Percentiles rank a stretch among this genome's conserved stretches.
Evolutionary conservation across 2,888 invertebrate genomes (phyloP).

Genomic region (Subacronicta megacephala): DNA sequence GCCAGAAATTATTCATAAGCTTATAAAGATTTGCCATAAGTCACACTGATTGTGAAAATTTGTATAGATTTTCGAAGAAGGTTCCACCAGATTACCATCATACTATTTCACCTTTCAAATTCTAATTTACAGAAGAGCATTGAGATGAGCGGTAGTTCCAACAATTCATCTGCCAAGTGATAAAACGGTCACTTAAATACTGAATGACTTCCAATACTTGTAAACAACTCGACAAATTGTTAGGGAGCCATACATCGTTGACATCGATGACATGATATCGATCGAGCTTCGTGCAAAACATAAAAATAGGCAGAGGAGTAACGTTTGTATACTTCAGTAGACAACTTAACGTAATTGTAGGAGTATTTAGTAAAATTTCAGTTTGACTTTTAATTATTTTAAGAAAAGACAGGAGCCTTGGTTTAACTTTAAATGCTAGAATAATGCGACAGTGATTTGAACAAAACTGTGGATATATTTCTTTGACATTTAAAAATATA

Average conservation of each 20-base stretch:
- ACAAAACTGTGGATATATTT: too few relatives aligned
- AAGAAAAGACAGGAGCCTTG: slow-evolving; percentile 3
- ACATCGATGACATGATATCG: slow-evolving; percentile 31
- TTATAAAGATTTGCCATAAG: too few relatives aligned
- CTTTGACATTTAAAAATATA: too few relatives aligned
- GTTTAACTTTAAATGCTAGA: too few relatives aligned
- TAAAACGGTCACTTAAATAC: slow-evolving; percentile 21
- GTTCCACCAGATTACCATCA: slow-evolving; percentile 3
- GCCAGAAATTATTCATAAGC: too few relatives aligned
- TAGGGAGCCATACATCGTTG: slow-evolving; percentile 18
- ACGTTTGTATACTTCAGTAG: slow-evolving; percentile 42
- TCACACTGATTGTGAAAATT: not conserved
- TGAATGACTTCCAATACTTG: slow-evolving; percentile 34
- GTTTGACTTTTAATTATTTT: slow-evolving; percentile 4
- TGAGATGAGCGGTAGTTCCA: not conserved
- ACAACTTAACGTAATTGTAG: slow-evolving; percentile 16
- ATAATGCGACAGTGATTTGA: too few relatives aligned
- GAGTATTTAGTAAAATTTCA: slow-evolving; percentile 6
- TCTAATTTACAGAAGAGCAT: not conserved
- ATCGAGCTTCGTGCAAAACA: slow-evolving; percentile 36
- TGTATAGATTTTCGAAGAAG: not conserved
- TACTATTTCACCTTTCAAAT: not conserved
- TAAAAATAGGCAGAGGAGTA: slow-evolving; percentile 35
- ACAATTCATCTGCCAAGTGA: slow-evolving; percentile 15
- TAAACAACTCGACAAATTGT: slow-evolving; percentile 12